Percentiles rank a stretch among this genome's conserved stretches.
Conservation (phyloP, 2,113 vertebrate species). For the Raja brachyura region DNA sequence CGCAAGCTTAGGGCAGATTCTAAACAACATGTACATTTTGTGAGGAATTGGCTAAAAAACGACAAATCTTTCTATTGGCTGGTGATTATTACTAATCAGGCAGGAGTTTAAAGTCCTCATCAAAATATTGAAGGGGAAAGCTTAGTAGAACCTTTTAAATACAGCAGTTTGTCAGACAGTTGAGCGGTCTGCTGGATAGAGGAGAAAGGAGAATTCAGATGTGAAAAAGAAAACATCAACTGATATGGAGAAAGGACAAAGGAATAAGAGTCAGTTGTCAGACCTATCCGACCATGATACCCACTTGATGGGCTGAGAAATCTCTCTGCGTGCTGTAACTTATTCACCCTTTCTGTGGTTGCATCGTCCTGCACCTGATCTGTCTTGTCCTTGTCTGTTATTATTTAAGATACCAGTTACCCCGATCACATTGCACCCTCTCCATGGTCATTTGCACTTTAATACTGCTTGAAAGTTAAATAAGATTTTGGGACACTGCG, state of each 20-base stretch:
- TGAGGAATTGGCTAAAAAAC: not conserved
- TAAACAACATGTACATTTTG: not conserved
- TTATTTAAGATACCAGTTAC: not conserved
- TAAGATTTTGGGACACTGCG: not conserved
- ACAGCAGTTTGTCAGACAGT: not conserved
- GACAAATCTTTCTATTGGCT: not conserved
- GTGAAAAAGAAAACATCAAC: not conserved
- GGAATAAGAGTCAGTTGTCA: not conserved
- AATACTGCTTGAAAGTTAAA: conserved; percentile 16
- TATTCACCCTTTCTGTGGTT: not conserved
- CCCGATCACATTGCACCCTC: not conserved
- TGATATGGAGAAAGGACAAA: not conserved
- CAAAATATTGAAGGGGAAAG: not conserved
- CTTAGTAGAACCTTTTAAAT: not conserved
- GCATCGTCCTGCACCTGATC: not conserved
- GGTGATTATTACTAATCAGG: not conserved
- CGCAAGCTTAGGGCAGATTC: not conserved
- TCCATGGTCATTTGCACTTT: not conserved
- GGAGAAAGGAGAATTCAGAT: not conserved
- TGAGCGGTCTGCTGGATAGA: not conserved
- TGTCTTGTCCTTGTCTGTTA: not conserved
- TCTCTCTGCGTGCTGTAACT: no score
- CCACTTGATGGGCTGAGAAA: no score
- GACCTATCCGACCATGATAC: not conserved
- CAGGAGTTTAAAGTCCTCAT: not conserved